Evolutionary conservation across 1,140 invertebrate species (phyloP).

Genomic region (Leptoteleia sp.): DNA sequence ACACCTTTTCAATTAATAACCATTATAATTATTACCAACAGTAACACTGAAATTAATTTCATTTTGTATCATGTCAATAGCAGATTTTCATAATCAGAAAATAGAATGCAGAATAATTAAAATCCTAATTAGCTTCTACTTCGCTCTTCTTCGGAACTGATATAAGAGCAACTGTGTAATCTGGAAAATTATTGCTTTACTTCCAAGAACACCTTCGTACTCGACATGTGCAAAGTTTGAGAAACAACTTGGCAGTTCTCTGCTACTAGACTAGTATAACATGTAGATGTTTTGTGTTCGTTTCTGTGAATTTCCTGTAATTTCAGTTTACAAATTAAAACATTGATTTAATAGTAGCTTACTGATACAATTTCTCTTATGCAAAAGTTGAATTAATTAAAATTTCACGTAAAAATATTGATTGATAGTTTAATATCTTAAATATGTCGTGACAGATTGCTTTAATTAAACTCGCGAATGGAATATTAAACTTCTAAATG

Average conservation of each 20-base stretch:
- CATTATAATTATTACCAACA: too few relatives aligned
- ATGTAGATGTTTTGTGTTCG: conserved; percentile 53
- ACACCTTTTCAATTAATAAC: too few relatives aligned
- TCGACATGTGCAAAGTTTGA: conserved; percentile 62
- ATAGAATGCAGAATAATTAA: conserved; percentile 42
- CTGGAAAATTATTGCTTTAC: conserved; percentile 59
- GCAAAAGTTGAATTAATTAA: conserved; percentile 2
- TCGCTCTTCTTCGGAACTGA: conserved; percentile 46
- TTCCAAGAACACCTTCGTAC: conserved; percentile 62
- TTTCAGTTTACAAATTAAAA: conserved; percentile 60
- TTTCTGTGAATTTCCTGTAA: conserved; percentile 54
- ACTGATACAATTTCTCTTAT: conserved; percentile 12
- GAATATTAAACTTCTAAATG: too few relatives aligned
- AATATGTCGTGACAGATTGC: too few relatives aligned
- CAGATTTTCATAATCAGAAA: conserved; percentile 19
- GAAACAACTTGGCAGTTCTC: conserved; percentile 60
- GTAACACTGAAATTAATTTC: not conserved
- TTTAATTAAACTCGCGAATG: too few relatives aligned
- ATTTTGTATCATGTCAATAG: conserved; percentile 14
- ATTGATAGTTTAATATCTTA: conserved; percentile 1
- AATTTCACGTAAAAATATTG: not conserved
- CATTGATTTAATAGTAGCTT: conserved; percentile 32
- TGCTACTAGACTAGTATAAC: conserved; percentile 51
- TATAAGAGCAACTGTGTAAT: conserved; percentile 61
- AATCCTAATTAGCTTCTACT: conserved; percentile 55